phyloP scores from a whole-genome alignment of 35 echinoderm and acorn worm species.

The Heliocidaris tuberculata region DNA sequence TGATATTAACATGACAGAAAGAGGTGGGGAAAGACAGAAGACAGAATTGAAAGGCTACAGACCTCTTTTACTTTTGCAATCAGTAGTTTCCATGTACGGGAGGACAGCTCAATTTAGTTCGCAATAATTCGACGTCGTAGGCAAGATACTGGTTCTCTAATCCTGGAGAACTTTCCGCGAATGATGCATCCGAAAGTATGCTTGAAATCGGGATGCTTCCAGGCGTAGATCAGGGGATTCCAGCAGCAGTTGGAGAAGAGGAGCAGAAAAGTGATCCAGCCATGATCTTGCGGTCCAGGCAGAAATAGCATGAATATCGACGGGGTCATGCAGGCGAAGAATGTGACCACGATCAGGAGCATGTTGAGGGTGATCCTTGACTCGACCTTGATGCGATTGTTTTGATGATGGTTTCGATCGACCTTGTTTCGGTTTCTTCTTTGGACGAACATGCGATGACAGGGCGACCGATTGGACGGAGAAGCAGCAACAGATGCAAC shows the following conservation, averaged over 20 bases:
- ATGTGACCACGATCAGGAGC: background rate
- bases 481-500: background rate
- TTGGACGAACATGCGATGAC: background rate
- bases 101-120: background rate
- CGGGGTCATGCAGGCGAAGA: background rate
- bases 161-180: background rate
- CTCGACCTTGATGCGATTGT: background rate
- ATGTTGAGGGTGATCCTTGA: slow-evolving; percentile 22
- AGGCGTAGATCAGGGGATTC: slow-evolving; percentile 24
- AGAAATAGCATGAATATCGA: background rate
- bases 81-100: too few relatives aligned
- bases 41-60: too few relatives aligned
- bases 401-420: background rate
- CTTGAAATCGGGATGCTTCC: slow-evolving; percentile 40
- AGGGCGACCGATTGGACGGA: background rate
- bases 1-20: too few relatives aligned
- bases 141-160: background rate
- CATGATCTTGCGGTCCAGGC: background rate
- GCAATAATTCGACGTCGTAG: background rate
- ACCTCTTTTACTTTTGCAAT: too few relatives aligned
- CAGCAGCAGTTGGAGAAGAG: background rate
- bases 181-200: background rate
- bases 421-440: background rate
- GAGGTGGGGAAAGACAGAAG: too few relatives aligned
- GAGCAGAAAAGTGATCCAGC: slow-evolving; percentile 21